Evolutionary conservation across 2,888 invertebrate genomes (phyloP).

Genomic region (Sipha maydis): DNA sequence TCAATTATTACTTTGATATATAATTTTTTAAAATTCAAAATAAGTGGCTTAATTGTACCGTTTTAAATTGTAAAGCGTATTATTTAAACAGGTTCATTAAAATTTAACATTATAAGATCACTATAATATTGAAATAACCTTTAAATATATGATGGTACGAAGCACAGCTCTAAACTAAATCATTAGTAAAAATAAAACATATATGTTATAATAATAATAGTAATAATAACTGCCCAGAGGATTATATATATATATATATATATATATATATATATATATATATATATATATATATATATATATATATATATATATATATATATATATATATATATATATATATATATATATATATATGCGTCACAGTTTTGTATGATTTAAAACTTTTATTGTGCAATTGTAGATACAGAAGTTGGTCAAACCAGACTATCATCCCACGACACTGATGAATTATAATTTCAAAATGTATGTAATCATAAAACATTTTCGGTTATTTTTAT

Average conservation of each 20-base stretch:
- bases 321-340: too few relatives aligned
- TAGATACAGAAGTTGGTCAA: background rate
- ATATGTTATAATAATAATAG: background rate
- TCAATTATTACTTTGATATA: too few relatives aligned
- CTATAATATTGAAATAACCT: constrained; percentile 17
- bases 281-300: too few relatives aligned
- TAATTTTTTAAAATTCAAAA: background rate
- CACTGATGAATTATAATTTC: constrained; percentile 20
- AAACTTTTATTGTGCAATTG: constrained; percentile 38
- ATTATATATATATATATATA: background rate
- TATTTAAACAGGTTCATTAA: constrained; percentile 25
- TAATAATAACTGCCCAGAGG: background rate
- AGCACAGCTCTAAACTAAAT: background rate
- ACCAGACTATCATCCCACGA: background rate
- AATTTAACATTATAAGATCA: background rate
- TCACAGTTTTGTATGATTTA: too few relatives aligned
- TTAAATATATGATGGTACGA: background rate
- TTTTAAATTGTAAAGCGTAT: background rate
- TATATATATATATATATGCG: too few relatives aligned
- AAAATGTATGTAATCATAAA: constrained; percentile 3
- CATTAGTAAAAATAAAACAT: constrained; percentile 11
- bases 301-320: too few relatives aligned
- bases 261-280: too few relatives aligned
- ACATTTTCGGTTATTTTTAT: background rate
- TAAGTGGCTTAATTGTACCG: constrained; percentile 16